Conservation (phyloP, 2,888 invertebrate genomes). For the Zaprionus obscuricornis region DNA sequence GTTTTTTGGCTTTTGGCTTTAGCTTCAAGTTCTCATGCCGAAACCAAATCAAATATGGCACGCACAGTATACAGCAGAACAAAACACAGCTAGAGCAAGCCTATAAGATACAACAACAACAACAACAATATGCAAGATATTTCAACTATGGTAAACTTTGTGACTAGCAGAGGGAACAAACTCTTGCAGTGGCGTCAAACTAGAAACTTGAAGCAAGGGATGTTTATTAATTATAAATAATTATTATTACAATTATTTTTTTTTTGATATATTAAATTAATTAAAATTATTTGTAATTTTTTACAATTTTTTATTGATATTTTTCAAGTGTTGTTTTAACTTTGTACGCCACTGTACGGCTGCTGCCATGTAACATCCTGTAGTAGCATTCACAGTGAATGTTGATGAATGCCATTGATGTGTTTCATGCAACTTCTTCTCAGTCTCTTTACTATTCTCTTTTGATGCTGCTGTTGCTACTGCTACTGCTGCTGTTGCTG, state of each 20-base stretch:
- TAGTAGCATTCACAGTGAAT: constrained; percentile 38
- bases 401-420: constrained; percentile 60
- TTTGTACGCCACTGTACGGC: too few relatives aligned
- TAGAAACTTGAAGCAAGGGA: too few relatives aligned
- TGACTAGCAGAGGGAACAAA: constrained; percentile 19
- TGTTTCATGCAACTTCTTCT: constrained; percentile 22
- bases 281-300: too few relatives aligned
- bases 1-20: too few relatives aligned
- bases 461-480: not conserved
- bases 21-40: not conserved
- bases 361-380: constrained; percentile 52
- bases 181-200: not conserved
- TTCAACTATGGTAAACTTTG: constrained; percentile 59
- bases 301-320: too few relatives aligned
- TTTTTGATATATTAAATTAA: too few relatives aligned
- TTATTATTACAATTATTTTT: too few relatives aligned
- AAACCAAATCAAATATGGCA: constrained; percentile 34
- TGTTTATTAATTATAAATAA: too few relatives aligned
- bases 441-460: not conserved
- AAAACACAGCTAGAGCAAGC: constrained; percentile 19
- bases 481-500: not conserved
- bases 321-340: too few relatives aligned
- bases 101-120: constrained; percentile 30
- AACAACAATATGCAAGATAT: constrained; percentile 31
- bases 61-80: too few relatives aligned